Conservation (phyloP, 2,888 invertebrate species). For the Ethmia dodecea region DNA sequence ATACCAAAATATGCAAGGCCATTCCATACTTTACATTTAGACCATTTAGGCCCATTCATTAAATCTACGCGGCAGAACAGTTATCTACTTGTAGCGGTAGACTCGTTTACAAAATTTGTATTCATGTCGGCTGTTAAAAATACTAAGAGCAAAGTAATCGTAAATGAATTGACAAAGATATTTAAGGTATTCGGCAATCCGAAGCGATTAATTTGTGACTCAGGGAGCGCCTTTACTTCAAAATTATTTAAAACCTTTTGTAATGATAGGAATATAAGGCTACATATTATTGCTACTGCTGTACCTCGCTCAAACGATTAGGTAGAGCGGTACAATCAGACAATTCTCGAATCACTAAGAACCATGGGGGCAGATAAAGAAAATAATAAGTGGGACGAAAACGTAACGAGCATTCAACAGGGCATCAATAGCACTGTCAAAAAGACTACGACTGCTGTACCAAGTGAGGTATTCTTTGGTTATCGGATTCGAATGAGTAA, state of each 20-base stretch:
- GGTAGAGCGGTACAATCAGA: constrained; percentile 27
- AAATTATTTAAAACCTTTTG: constrained; percentile 10
- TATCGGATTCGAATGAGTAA: constrained; percentile 15
- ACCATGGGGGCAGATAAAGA: constrained; percentile 19
- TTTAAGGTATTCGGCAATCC: constrained; percentile 19
- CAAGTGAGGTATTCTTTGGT: constrained; percentile 13
- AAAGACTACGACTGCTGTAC: constrained; percentile 23
- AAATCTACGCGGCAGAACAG: constrained; percentile 20
- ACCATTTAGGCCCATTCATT: constrained; percentile 24
- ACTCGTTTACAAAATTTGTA: constrained; percentile 35
- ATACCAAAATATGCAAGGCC: constrained; percentile 23
- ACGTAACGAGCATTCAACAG: constrained; percentile 25
- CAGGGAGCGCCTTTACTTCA: constrained; percentile 17
- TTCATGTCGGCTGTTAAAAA: constrained; percentile 23
- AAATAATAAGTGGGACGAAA: constrained; percentile 28
- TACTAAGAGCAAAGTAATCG: constrained; percentile 7
- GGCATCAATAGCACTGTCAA: constrained; percentile 28
- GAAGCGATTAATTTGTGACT: constrained; percentile 16
- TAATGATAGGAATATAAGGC: constrained; percentile 13
- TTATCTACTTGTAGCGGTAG: constrained; percentile 30
- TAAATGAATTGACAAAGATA: constrained; percentile 14
- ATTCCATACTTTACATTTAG: constrained; percentile 19
- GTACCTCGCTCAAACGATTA: constrained; percentile 27
- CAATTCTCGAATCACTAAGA: constrained; percentile 25
- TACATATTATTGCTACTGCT: constrained; percentile 17